These are phyloP conservation scores for Cichlasoma orientale DNA, from an alignment of 2,797 vertebrate genomes.

Conservation along the genomic window DNA sequence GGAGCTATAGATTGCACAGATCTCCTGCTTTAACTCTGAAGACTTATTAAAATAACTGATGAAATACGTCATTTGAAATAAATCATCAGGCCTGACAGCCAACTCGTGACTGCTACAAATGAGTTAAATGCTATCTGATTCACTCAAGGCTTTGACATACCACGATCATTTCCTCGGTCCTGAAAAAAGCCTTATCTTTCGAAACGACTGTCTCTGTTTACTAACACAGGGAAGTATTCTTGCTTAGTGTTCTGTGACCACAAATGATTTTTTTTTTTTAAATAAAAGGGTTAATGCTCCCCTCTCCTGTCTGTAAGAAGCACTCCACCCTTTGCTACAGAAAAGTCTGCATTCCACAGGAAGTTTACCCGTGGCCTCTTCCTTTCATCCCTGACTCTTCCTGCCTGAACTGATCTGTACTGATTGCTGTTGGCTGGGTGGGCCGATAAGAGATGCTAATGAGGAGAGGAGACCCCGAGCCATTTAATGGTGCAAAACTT, in stretches of 20 bases:
- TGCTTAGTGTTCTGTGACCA: conserved; percentile 41
- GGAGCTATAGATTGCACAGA: conserved; percentile 35
- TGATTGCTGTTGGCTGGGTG: conserved; percentile 73
- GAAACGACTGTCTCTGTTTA: conserved; percentile 51
- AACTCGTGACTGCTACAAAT: neutral
- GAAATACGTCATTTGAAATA: neutral
- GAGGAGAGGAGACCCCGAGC: conserved; percentile 44
- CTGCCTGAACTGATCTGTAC: conserved; percentile 69
- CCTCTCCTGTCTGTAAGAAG: conserved; percentile 55
- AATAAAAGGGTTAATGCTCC: conserved; percentile 52
- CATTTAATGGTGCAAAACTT: conserved; percentile 26
- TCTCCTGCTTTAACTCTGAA: conserved; percentile 14
- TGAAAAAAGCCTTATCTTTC: conserved; percentile 45
- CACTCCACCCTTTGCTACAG: conserved; percentile 61
- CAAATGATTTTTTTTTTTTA: neutral
- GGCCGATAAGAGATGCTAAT: conserved; percentile 71
- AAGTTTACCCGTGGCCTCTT: conserved; percentile 77
- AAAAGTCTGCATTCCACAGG: conserved; percentile 74
- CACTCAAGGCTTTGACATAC: conserved; percentile 11
- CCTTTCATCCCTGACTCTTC: conserved; percentile 74
- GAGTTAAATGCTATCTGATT: conserved; percentile 11
- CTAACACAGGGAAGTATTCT: conserved; percentile 50
- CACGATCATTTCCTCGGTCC: conserved; percentile 41
- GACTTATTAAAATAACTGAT: neutral
- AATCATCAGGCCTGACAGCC: neutral